Base-by-base conservation (phyloP, 2,797 vertebrate genomes). In the Tolypeutes matacus region DNA sequence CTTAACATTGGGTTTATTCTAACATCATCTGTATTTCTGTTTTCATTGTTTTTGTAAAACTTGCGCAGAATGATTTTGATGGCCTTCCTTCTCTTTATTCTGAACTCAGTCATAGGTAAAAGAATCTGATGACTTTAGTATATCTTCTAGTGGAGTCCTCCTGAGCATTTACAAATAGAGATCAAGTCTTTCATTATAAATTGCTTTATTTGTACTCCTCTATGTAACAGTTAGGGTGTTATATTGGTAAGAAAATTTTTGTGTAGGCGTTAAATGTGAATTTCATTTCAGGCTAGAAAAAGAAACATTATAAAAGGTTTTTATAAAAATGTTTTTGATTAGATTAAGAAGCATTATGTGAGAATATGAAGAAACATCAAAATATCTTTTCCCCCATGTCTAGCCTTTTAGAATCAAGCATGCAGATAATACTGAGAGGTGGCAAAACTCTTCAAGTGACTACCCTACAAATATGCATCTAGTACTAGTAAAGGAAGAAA, bases 201-300 rank as follows among this genome's bases (percentile, higher is more conserved):
- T 60, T 39, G 46, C 20, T 84, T 78, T 64, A 64, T 49, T 73
- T 2, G 78, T 85, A 72, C 77, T 73, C 2, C 58, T 92, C 36
- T 86, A 6, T 18, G 1, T 77, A 62, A 80, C 5, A 83, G 2
- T 25, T 58, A 39, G 39, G 7, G 6, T 8, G 70, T 78, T 62
- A 65, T 49, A 87, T 46, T 18, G n/a, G 51, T 7, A 76, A 60
- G 72, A 69, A 69, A 67, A 17, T 31, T 17, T 67, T 46, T 67
- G 4, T 49, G 13, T 42, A 58, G 23, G 1, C 75, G 5, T 64
- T 73, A 69, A 42, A 51, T 12, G 23, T 69, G 25, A 77, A n/a
- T 90, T 94, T 56, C 86, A 49, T 42, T 92, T 42, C 17, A 70
- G 53, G 23, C 46, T 27, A 86, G 21, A 62, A 93, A 77, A 89